Base-by-base conservation (phyloP, 2,797 vertebrate species). In the Falco cherrug region DNA sequence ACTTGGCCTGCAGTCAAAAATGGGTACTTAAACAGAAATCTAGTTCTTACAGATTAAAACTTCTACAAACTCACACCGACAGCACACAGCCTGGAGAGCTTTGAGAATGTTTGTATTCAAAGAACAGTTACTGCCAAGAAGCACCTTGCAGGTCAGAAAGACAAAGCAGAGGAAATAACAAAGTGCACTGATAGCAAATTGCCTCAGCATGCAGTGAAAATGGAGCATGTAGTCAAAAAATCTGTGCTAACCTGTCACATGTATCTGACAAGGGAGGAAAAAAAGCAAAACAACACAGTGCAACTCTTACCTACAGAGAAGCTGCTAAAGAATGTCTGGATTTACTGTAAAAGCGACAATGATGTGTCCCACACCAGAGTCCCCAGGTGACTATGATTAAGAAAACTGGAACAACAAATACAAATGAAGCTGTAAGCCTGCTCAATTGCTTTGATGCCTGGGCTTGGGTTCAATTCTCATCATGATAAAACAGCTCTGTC, bases 141-240 rank as follows among this genome's bases (percentile, higher is more conserved):
- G 93, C 75, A 90, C 82, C 95, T 91, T n/a, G 11, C 77, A 64
- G 97, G 96, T 84, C 81, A 56, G 78, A 84, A 28, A 68, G 70
- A 80, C 95, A 95, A 92, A 95, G 94, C 54, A 21, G 73, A 92
- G 87, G 65, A 96, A 95, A 93, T 39, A 68, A 78, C 89, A 67
- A 91, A 95, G 85, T 89, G 83, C 94, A 50, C 31, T 16, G 85
- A 37, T 6, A 89, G 94, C 81, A 95, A 97, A 97, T 69, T 94
- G 87, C 95, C 92, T 95, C 61, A 1, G 95, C 87, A 76, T 18
- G 75, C 76, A 71, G 94, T 21, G 63, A 91, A 87, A 96, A 92
- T 13, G 87, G 67, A 98, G 92, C 68, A 28, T 64, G 17, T 95
- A 94, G 94, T 45, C 93, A 91, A 91, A 80, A 92, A 96, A 96